These are phyloP conservation scores for Trichopoda pennipes DNA, from an alignment of 2,888 invertebrate species.

Conservation along the genomic window DNA sequence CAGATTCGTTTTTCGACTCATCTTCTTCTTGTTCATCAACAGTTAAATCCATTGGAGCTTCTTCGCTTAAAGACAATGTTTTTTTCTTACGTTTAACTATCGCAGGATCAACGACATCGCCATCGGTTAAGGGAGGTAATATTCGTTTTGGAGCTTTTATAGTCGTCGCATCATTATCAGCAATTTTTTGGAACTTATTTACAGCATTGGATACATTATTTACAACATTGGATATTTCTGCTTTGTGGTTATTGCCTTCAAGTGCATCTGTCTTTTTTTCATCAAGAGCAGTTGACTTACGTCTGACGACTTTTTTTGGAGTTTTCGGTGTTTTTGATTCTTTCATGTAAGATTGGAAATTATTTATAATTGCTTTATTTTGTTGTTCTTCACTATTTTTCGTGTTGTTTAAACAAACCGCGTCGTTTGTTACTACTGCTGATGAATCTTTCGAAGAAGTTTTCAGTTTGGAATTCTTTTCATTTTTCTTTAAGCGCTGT, in stretches of 20 bases:
- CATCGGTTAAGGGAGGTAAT: not conserved
- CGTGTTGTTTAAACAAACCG: not conserved
- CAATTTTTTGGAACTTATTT: conserved; percentile 16
- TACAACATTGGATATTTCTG: no score
- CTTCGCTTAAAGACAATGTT: not conserved
- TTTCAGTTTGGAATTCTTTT: conserved; percentile 8
- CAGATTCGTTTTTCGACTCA: not conserved
- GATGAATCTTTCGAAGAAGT: conserved; percentile 3
- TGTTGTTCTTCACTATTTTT: not conserved
- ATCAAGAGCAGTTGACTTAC: conserved; percentile 27
- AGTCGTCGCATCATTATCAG: not conserved
- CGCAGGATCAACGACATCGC: not conserved
- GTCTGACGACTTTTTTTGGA: conserved; percentile 5
- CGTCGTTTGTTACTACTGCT: not conserved
- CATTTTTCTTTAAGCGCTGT: conserved; percentile 27
- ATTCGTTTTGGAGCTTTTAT: conserved; percentile 15
- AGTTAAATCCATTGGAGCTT: conserved; percentile 14
- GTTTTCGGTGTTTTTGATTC: not conserved
- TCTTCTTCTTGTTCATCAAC: conserved; percentile 12
- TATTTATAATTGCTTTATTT: not conserved
- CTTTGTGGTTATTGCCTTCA: not conserved
- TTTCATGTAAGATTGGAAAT: not conserved
- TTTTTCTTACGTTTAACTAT: conserved; percentile 6
- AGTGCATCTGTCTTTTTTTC: not conserved
- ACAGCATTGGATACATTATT: no score